phyloP scores from a whole-genome alignment of 2,888 invertebrate species.

The Megamerina dolium region DNA sequence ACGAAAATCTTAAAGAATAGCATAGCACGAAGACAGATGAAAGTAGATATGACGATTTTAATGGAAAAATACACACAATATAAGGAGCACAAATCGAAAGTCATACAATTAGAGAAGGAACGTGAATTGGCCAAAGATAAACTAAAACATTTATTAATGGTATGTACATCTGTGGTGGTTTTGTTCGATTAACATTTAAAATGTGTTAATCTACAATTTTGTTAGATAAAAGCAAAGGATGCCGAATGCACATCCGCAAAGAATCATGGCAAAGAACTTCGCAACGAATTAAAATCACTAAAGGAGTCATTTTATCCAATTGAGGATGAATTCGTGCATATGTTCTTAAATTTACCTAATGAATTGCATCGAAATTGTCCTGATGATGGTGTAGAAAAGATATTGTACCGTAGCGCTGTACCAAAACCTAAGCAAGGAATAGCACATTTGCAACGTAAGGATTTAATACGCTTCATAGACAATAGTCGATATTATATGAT shows the following conservation, averaged over 20 bases:
- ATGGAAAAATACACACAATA: slow-evolving; percentile 59
- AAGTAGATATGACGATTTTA: slow-evolving; percentile 54
- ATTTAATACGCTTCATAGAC: slow-evolving; percentile 42
- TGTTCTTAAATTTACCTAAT: slow-evolving; percentile 66
- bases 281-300: slow-evolving; percentile 60
- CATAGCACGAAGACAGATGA: slow-evolving; percentile 52
- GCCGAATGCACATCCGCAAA: slow-evolving; percentile 20
- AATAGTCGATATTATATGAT: slow-evolving; percentile 57
- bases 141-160: slow-evolving; percentile 50
- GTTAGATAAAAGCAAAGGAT: background rate
- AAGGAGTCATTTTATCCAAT: slow-evolving; percentile 63
- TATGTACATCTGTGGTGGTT: slow-evolving; percentile 10
- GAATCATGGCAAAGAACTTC: slow-evolving; percentile 53
- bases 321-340: slow-evolving; percentile 63
- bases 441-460: slow-evolving; percentile 41
- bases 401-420: slow-evolving; percentile 31
- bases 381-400: slow-evolving; percentile 24
- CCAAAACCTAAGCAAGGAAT: slow-evolving; percentile 17
- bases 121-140: slow-evolving; percentile 51
- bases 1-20: slow-evolving; percentile 53
- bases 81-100: slow-evolving; percentile 53
- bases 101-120: slow-evolving; percentile 52
- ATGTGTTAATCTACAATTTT: background rate
- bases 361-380: slow-evolving; percentile 61
- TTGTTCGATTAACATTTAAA: background rate